Evolutionary conservation across 2,888 invertebrate species (phyloP).

Genomic region (Steromphala cineraria): DNA sequence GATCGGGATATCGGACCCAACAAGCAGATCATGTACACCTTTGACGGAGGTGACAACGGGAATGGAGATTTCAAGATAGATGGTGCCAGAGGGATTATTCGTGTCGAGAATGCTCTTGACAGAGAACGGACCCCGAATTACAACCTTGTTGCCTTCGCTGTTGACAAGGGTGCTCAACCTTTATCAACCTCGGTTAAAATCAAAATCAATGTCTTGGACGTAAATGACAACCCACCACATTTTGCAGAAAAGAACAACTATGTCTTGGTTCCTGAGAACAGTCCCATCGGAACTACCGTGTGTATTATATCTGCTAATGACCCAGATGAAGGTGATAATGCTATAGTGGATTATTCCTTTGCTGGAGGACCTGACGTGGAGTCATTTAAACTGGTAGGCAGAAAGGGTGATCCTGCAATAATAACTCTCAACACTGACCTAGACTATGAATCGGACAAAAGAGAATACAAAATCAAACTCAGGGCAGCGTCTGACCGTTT

Average conservation of each 20-base stretch:
- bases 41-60: conserved; percentile 77
- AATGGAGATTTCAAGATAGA: conserved; percentile 95
- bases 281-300: conserved; percentile 95
- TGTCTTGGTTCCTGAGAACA: conserved; percentile 94
- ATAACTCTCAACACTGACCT: conserved; percentile 91
- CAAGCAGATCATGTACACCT: conserved; percentile 86
- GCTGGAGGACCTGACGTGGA: conserved; percentile 89
- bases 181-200: conserved; percentile 79
- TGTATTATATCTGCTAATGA: conserved; percentile 94
- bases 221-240: conserved; percentile 94
- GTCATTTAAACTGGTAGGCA: conserved; percentile 83
- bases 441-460: conserved; percentile 96
- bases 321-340: conserved; percentile 94
- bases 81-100: conserved; percentile 91
- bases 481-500: conserved; percentile 93
- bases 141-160: conserved; percentile 89
- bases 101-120: conserved; percentile 92
- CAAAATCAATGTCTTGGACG: conserved; percentile 94
- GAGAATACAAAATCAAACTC: conserved; percentile 90
- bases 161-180: conserved; percentile 86
- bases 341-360: conserved; percentile 94
- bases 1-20: conserved; percentile 93
- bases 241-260: conserved; percentile 92
- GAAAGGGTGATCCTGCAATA: conserved; percentile 85
- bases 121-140: conserved; percentile 92